Conservation (phyloP, 1,140 invertebrate species). For the Ctenoplectra terminalis region DNA sequence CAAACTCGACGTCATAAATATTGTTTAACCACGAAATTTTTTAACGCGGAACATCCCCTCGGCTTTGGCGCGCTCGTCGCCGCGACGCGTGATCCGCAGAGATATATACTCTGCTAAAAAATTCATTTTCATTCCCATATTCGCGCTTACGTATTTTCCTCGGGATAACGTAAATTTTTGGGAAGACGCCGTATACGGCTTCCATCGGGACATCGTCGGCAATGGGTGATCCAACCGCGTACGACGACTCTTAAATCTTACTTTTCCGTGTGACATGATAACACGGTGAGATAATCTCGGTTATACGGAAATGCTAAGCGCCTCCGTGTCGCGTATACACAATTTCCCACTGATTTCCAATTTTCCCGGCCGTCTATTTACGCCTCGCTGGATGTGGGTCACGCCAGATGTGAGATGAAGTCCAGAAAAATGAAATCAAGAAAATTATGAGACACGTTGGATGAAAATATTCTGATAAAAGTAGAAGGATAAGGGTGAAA, state of each 20-base stretch:
- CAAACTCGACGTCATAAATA: background rate
- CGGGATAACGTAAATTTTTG: background rate
- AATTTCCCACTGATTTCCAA: constrained; percentile 71
- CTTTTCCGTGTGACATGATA: constrained; percentile 41
- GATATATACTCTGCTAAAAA: constrained; percentile 23
- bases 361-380: constrained; percentile 47
- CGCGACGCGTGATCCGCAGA: background rate
- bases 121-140: constrained; percentile 24
- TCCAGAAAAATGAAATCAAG: background rate
- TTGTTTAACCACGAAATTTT: background rate
- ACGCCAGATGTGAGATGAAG: background rate
- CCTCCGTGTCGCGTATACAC: background rate
- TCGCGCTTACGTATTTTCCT: background rate
- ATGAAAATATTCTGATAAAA: background rate
- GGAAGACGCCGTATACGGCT: too few relatives aligned
- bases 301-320: constrained; percentile 42
- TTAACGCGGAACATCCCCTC: background rate
- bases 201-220: background rate
- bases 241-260: constrained; percentile 27
- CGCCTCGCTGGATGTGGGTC: background rate
- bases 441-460: background rate
- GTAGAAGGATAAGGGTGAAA: too few relatives aligned
- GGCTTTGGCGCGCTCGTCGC: background rate
- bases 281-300: constrained; percentile 56
- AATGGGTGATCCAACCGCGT: background rate